These are phyloP conservation scores for Botrylloides violaceus DNA, from an alignment of 23 tunicate species.

Conservation along the genomic window DNA sequence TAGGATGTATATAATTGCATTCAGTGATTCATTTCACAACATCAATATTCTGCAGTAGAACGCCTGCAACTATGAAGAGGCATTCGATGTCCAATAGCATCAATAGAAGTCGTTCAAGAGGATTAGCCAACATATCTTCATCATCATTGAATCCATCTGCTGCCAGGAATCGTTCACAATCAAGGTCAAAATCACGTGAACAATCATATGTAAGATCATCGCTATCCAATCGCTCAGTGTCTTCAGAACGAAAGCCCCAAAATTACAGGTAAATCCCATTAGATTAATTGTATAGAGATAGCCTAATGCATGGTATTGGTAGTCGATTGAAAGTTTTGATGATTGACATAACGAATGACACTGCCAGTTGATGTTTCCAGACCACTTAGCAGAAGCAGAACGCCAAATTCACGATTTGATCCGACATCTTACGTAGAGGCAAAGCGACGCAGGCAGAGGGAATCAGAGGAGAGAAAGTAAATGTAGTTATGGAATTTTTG, in stretches of 20 bases:
- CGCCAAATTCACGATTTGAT: conserved; percentile 81
- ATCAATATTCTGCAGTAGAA: not conserved
- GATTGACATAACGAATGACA: too few species aligned
- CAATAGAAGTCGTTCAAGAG: conserved; percentile 25
- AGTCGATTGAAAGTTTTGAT: too few species aligned
- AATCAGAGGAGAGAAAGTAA: conserved; percentile 64
- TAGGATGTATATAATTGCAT: too few species aligned
- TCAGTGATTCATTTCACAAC: too few species aligned
- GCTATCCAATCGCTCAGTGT: conserved; percentile 27
- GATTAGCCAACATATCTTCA: conserved; percentile 15
- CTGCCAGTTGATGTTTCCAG: too few species aligned
- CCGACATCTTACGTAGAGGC: conserved; percentile 81
- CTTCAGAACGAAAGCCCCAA: conserved; percentile 18
- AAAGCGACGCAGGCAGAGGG: conserved; percentile 55
- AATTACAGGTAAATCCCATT: not conserved
- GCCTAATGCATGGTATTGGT: too few species aligned
- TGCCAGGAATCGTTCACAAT: conserved; percentile 29
- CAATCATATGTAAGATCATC: conserved; percentile 26
- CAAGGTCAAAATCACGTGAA: conserved; percentile 26
- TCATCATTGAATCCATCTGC: conserved; percentile 35
- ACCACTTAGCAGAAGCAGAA: conserved; percentile 36
- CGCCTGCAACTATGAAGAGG: not conserved
- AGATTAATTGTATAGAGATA: too few species aligned
- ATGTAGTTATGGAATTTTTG: too few species aligned
- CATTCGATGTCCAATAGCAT: not conserved